Evolutionary conservation across 2,113 vertebrate genomes (phyloP).

Genomic region (Phalacrocorax brasilianus): DNA sequence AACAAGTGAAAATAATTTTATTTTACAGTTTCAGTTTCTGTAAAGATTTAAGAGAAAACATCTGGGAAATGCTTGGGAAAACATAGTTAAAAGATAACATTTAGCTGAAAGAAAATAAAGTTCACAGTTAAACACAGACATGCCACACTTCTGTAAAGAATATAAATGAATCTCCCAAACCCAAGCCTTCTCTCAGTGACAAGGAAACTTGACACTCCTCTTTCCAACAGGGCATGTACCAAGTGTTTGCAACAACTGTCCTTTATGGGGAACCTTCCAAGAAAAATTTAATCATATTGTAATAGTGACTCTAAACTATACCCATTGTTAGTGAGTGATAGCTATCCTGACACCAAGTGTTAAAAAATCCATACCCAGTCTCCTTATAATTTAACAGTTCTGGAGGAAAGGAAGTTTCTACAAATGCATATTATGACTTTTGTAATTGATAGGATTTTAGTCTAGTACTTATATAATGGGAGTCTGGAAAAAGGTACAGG

Average conservation of each 20-base stretch:
- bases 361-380: too few relatives aligned
- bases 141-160: neutral
- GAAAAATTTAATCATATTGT: neutral
- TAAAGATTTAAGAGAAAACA: neutral
- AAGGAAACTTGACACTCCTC: neutral
- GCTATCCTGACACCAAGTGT: too few relatives aligned
- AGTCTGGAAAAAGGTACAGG: neutral
- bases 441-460: neutral
- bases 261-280: neutral
- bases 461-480: neutral
- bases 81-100: neutral
- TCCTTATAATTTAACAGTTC: neutral
- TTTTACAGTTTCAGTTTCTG: neutral
- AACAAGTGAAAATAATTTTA: neutral
- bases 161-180: neutral
- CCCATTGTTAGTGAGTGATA: too few relatives aligned
- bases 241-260: neutral
- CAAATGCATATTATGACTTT: neutral
- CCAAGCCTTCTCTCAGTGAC: neutral
- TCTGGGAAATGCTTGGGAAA: neutral
- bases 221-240: neutral
- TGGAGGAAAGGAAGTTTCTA: neutral
- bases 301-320: neutral
- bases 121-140: neutral
- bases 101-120: neutral